A percentile compares a stretch with the other conserved stretches of the same genome.
phyloP scores from a whole-genome alignment of 1,140 invertebrate species.

The Drosophila punjabiensis region DNA sequence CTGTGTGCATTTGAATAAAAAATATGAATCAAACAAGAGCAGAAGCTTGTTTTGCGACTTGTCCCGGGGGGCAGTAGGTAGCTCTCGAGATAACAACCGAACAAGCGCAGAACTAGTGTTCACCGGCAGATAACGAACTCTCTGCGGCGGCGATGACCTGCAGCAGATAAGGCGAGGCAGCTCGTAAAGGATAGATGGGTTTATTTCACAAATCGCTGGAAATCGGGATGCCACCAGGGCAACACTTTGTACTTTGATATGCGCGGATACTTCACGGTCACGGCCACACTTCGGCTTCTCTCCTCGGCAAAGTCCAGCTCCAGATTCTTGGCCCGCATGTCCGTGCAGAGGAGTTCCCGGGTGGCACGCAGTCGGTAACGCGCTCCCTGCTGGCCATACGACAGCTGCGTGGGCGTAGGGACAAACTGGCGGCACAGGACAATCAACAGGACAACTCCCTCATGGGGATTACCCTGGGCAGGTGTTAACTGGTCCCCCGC shows the following conservation, averaged over 20 bases:
- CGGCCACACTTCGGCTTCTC: conserved; percentile 18
- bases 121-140: conserved; percentile 2
- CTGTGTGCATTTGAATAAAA: conserved; percentile 47
- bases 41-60: conserved; percentile 9
- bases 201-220: conserved; percentile 70
- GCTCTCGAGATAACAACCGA: conserved; percentile 20
- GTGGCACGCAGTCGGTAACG: conserved; percentile 52
- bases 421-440: conserved; percentile 61
- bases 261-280: conserved; percentile 68
- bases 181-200: background rate
- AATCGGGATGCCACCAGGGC: conserved; percentile 81
- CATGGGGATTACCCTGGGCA: conserved; percentile 17
- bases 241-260: conserved; percentile 69
- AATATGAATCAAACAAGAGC: conserved; percentile 20
- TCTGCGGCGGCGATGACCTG: conserved; percentile 7
- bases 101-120: background rate
- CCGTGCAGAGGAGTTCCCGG: conserved; percentile 65
- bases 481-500: background rate
- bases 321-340: conserved; percentile 74
- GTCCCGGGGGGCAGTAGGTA: conserved; percentile 1
- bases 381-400: conserved; percentile 53
- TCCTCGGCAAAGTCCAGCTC: conserved; percentile 72
- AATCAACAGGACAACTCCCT: conserved; percentile 63
- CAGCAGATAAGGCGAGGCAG: background rate
- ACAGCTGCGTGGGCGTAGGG: conserved; percentile 56